These are phyloP conservation scores for Microcebus ravelobensis DNA, from an alignment of 2,113 vertebrate genomes.

Conservation along the genomic window DNA sequence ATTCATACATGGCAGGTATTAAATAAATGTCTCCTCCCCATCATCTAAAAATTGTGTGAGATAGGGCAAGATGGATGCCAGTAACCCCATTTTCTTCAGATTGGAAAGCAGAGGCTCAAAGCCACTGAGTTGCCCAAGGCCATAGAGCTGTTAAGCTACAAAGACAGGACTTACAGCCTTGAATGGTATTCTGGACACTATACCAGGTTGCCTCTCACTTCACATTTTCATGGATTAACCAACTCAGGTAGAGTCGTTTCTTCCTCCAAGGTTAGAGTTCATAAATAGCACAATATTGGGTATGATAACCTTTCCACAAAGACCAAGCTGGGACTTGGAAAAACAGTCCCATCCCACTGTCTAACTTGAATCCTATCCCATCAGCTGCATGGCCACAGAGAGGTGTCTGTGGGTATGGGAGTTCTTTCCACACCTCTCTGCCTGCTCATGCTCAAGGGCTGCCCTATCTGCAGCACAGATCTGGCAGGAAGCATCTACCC, in stretches of 20 bases:
- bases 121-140: neutral
- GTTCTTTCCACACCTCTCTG: no score
- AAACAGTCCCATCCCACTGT: no score
- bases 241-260: neutral
- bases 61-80: neutral
- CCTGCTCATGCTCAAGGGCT: neutral
- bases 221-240: neutral
- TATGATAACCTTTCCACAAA: neutral
- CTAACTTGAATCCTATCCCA: neutral
- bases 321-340: neutral
- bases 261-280: neutral
- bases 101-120: neutral
- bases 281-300: neutral
- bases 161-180: neutral
- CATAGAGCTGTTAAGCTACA: neutral
- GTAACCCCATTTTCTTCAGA: neutral
- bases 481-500: neutral
- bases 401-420: fast-evolving
- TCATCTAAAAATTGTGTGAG: neutral
- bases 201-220: neutral
- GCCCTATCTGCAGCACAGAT: neutral
- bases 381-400: neutral
- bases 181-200: neutral
- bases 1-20: neutral
- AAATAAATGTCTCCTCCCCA: neutral